Evolutionary conservation across 2,888 invertebrate genomes (phyloP).

Genomic region (Mactromeris polynyma): DNA sequence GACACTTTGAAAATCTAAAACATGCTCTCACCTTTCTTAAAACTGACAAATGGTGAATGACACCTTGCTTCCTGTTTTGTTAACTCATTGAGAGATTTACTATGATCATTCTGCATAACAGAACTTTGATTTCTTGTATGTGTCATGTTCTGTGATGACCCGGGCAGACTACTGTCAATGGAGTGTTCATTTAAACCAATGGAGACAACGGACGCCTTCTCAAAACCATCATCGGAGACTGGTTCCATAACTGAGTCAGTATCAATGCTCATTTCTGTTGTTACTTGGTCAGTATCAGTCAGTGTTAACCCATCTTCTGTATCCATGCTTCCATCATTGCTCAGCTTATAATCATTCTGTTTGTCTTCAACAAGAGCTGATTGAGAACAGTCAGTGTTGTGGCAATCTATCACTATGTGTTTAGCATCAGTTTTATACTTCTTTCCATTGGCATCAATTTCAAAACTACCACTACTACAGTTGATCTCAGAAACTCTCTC

Average conservation of each 20-base stretch:
- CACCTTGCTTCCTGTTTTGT: not conserved
- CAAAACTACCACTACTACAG: too few relatives aligned
- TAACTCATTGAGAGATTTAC: not conserved
- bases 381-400: too few relatives aligned
- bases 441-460: too few relatives aligned
- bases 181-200: not conserved
- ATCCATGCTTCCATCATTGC: not conserved
- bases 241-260: not conserved
- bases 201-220: not conserved
- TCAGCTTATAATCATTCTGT: too few relatives aligned
- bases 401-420: too few relatives aligned
- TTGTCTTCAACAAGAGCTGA: too few relatives aligned
- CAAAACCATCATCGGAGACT: not conserved
- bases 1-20: not conserved
- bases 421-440: too few relatives aligned
- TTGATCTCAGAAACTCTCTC: too few relatives aligned
- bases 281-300: not conserved
- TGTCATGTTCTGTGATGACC: not conserved
- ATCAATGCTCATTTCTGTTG: not conserved
- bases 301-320: not conserved
- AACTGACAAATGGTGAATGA: not conserved
- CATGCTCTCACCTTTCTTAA: not conserved
- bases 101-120: not conserved
- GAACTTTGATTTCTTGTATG: not conserved
- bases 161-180: not conserved